Base-by-base conservation (phyloP, 92 coral and sea anemone genomes). In the Pocillopora grandis region DNA sequence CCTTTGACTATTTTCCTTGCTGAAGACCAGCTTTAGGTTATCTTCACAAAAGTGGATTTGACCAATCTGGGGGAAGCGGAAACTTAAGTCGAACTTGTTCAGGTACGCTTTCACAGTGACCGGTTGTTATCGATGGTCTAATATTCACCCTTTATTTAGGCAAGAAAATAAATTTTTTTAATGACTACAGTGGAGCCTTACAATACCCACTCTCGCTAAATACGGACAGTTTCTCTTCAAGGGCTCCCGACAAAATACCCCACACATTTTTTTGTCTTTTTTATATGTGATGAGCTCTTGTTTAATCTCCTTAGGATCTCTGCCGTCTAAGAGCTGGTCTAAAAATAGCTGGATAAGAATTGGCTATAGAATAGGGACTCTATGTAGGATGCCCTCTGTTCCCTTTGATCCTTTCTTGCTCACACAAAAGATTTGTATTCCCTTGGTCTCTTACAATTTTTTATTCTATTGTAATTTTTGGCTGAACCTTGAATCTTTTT, bases 1-100 rank as follows among this genome's bases (percentile, higher is more conserved):
- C 87, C 87, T 58, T 60, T 73, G 63, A 80, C 87, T 35, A 62
- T 18, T 52, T 82, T 82, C 69, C 67, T 82, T 37, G 23, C 78
- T 49, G 79, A 82, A 82, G 75, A 55, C 0, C 79, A 72, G 67
- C 58, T 82, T 75, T 66, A 82, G 35, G 79, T 79, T 18, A 66
- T 80, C 35, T 72, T 82, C 58, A 57, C 56, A 55, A 69, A 72
- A 52, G 69, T 33, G 42, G 58, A 48, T 19, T 9, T 31, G 10
- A 55, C 56, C 20, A 21, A 20, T 33, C 80, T 82, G 31, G 68
- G 78, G 14, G 48, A 52, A 64, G 77, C 79, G 11, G 80, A 82
- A 69, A 75, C 62, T 42, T 79, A 72, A 72, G 71, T 82, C 86
- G 77, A 68, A 71, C 27, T 55, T 23, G 19, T 75, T 2, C 49